Base-by-base conservation (phyloP, 2,113 vertebrate species). In the Opisthocomus hoazin region DNA sequence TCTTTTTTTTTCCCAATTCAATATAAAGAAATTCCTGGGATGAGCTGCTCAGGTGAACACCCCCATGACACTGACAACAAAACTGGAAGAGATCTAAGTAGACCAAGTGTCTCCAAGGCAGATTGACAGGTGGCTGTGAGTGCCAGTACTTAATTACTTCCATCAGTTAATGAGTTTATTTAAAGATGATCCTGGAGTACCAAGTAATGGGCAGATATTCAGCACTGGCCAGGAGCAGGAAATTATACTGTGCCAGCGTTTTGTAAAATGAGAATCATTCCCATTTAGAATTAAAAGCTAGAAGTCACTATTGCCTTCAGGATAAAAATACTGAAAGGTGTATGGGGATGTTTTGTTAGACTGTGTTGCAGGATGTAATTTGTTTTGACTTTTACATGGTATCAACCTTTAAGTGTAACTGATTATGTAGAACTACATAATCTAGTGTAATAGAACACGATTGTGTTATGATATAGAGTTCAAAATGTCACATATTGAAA, bases 401-500 rank as follows among this genome's bases (percentile, higher is more conserved):
- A 93, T 84, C 51, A 81, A 15, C 73, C 92, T 92, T 34, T 83
- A 68, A 76, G 51, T 87, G 71, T 50, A 92, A 71, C 68, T 66
- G 58, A 68, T 86, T 63, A 80, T 48, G 56, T 66, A 88, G 76
- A 93, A 51, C 71, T 68, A 74, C 60, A 73, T 66, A 54, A 69
- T 84, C 66, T 73, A 54, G 22, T 77, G 26, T 66, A 92, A 88
- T 39, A 91, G 76, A 90, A 68, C 30, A 88, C 30, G 56, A 81
- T 21, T 77, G 56, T 95, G 48, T 93, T 95, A 53, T 96, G 93
- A 94, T 93, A 66, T 45, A 17, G 73, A 93, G 95, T 75, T 94
- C 96, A 96, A 86, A 92, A 93, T 92, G 88, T 78, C 95, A 84
- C 68, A 90, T 91, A 93, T 80, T 73, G 21, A 58, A 95, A 58